Percentiles rank a stretch among this genome's conserved stretches.
Conservation (phyloP, 1,140 invertebrate species). For the Zaprionus tsacasi region DNA sequence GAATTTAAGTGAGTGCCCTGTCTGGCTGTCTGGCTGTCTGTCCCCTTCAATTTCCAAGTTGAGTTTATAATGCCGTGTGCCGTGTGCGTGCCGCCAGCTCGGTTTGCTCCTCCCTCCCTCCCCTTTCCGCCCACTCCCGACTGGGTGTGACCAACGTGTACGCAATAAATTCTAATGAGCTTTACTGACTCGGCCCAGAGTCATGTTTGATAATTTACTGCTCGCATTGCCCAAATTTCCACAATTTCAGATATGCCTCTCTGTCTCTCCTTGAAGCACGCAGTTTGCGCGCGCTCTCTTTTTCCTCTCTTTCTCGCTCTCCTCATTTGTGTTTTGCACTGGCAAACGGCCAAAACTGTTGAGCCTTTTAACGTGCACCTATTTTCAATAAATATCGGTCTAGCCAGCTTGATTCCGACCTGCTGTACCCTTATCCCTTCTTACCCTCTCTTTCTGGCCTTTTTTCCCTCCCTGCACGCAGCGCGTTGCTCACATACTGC, state of each 20-base stretch:
- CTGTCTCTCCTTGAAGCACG: neutral
- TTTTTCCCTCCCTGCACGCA: neutral
- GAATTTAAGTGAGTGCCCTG: constrained; percentile 24
- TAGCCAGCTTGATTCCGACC: neutral
- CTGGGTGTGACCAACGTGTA: constrained; percentile 75
- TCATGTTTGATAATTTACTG: constrained; percentile 71
- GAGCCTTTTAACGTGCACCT: constrained; percentile 22
- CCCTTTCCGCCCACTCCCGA: constrained; percentile 9
- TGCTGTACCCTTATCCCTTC: neutral
- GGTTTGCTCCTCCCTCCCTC: neutral
- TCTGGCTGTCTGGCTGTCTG: neutral
- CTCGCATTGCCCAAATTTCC: constrained; percentile 45
- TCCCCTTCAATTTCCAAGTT: constrained; percentile 41
- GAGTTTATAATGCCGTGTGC: constrained; percentile 31
- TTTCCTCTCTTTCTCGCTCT: neutral
- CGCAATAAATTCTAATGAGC: constrained; percentile 80
- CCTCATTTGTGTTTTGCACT: neutral
- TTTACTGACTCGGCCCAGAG: constrained; percentile 61
- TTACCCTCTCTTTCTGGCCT: neutral
- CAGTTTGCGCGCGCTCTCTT: neutral
- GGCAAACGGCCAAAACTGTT: constrained; percentile 37
- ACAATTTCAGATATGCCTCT: neutral
- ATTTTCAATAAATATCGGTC: constrained; percentile 37
- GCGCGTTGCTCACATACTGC: neutral
- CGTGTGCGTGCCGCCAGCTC: constrained; percentile 17